Conservation (phyloP, 2,797 vertebrate species). For the Chaunax sp. region DNA sequence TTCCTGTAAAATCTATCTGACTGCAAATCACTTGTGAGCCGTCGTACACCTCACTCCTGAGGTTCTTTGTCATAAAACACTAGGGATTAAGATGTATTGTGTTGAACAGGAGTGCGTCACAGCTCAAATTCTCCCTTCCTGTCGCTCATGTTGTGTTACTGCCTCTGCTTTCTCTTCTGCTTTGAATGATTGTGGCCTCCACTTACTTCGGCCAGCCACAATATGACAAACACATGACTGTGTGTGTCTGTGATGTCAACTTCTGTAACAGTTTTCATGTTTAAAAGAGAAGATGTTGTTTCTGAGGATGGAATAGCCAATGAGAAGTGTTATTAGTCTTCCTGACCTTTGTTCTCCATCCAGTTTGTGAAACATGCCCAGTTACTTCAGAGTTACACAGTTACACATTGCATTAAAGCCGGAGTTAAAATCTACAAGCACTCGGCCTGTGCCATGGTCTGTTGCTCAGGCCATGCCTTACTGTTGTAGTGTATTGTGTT, state of each 20-base stretch:
- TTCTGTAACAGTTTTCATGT: neutral
- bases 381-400: conserved; percentile 24
- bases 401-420: conserved; percentile 40
- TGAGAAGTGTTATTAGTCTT: neutral
- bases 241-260: neutral
- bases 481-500: conserved; percentile 56
- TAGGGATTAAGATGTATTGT: conserved; percentile 64
- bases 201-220: neutral
- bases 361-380: conserved; percentile 10
- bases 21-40: conserved; percentile 31
- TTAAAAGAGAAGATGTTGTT: neutral
- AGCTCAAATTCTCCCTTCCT: conserved; percentile 70
- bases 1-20: conserved; percentile 62
- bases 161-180: conserved; percentile 42
- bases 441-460: conserved; percentile 29
- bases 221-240: neutral
- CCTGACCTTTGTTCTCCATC: neutral
- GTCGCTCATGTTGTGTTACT: conserved; percentile 31
- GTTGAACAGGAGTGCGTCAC: conserved; percentile 53
- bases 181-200: conserved; percentile 11
- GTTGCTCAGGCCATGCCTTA: conserved; percentile 19
- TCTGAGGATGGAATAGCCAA: too few relatives aligned
- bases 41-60: conserved; percentile 36
- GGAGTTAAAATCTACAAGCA: conserved; percentile 26
- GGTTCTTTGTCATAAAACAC: conserved; percentile 56